Percentiles rank a stretch among this genome's conserved stretches.
Conservation (phyloP, 2,113 vertebrate species). For the Camelus dromedarius region DNA sequence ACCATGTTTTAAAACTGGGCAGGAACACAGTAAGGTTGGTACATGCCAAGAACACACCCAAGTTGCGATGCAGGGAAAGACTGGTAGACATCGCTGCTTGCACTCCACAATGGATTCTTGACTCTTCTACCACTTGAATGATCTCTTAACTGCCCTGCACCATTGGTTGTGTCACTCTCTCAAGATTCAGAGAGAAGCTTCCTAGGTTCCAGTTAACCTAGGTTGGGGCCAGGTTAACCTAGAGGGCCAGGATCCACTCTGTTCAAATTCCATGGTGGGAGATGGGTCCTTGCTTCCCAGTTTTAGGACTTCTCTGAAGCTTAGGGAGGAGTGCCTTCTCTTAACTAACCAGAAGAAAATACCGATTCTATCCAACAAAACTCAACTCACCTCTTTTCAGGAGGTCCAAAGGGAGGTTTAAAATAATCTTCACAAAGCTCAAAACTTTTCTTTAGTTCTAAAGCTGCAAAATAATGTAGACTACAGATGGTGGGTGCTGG, state of each 20-base stretch:
- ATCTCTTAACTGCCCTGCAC: neutral
- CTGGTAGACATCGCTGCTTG: no score
- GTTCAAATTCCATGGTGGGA: neutral
- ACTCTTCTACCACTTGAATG: neutral
- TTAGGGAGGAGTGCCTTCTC: neutral
- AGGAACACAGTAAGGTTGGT: neutral
- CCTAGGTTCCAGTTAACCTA: neutral
- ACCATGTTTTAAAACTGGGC: neutral
- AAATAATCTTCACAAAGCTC: slow-evolving; percentile 45
- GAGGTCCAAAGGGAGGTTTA: neutral
- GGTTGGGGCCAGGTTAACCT: no score
- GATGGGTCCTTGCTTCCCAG: neutral
- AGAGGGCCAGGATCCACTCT: neutral
- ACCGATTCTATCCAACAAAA: neutral
- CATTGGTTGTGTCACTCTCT: neutral
- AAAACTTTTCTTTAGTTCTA: slow-evolving; percentile 15
- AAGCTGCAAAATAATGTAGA: neutral
- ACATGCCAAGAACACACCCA: neutral
- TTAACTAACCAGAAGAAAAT: neutral
- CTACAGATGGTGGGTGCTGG: neutral
- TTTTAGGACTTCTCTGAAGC: neutral
- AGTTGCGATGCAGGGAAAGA: neutral
- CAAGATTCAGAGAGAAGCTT: neutral
- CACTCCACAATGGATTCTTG: neutral
- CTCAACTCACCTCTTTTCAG: slow-evolving; percentile 64